These are phyloP conservation scores for Sesamia inferens DNA, from an alignment of 2,888 invertebrate genomes.

Conservation along the genomic window DNA sequence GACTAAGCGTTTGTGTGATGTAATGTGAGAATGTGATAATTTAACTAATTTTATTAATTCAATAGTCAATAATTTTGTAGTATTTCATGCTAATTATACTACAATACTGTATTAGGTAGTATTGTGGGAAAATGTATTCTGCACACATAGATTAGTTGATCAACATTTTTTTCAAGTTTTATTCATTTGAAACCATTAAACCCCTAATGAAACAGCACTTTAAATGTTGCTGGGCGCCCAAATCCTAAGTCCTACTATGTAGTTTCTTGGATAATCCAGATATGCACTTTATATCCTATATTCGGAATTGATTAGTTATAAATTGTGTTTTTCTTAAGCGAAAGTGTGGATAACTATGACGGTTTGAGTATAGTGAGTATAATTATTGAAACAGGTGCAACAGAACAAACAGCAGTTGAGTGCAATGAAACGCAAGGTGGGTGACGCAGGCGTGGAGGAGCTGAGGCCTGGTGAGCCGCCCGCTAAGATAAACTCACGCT, in stretches of 20 bases:
- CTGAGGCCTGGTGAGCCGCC: slow-evolving; percentile 91
- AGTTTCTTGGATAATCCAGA: slow-evolving; percentile 88
- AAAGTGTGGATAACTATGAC: slow-evolving; percentile 27
- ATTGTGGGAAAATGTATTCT: slow-evolving; percentile 83
- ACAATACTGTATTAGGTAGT: slow-evolving; percentile 71
- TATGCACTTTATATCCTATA: slow-evolving; percentile 76
- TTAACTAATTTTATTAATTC: slow-evolving; percentile 65
- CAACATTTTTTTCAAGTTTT: slow-evolving; percentile 67
- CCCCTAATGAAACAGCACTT: slow-evolving; percentile 70
- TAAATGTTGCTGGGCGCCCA: slow-evolving; percentile 70
- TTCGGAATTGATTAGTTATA: slow-evolving; percentile 41
- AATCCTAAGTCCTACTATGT: slow-evolving; percentile 66
- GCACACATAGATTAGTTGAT: slow-evolving; percentile 81
- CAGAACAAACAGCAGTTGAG: slow-evolving; percentile 98
- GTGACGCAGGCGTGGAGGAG: slow-evolving; percentile 90
- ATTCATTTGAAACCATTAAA: slow-evolving; percentile 66
- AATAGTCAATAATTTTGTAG: slow-evolving; percentile 69
- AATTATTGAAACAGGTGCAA: slow-evolving; percentile 93
- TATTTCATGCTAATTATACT: slow-evolving; percentile 68
- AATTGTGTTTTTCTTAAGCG: slow-evolving; percentile 44
- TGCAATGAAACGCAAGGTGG: slow-evolving; percentile 94
- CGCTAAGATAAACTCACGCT: slow-evolving; percentile 95
- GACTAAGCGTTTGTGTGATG: slow-evolving; percentile 73
- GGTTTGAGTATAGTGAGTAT: slow-evolving; percentile 45
- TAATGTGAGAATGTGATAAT: slow-evolving; percentile 83